Evolutionary conservation across 2,888 invertebrate genomes (phyloP).

Genomic region (Phymatocera aterrima): DNA sequence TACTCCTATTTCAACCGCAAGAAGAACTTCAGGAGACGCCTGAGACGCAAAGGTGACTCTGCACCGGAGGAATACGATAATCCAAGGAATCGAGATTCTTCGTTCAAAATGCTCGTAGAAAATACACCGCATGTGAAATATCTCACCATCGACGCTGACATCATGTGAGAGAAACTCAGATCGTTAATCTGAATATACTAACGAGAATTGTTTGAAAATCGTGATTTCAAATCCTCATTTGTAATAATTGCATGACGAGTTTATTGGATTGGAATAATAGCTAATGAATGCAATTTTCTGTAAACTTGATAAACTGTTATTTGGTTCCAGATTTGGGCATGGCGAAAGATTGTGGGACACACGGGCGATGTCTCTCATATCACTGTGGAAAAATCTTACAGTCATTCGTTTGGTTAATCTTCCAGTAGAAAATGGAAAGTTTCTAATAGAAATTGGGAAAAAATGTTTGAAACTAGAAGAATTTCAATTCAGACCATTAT

Average conservation of each 20-base stretch:
- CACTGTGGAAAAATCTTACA: not conserved
- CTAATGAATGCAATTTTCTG: no score
- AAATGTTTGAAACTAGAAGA: not conserved
- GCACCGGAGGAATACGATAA: not conserved
- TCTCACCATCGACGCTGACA: not conserved
- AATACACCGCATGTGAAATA: not conserved
- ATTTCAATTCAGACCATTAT: not conserved
- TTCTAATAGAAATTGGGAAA: slow-evolving; percentile 8
- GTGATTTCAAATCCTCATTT: no score
- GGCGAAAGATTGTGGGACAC: not conserved
- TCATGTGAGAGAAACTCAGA: no score
- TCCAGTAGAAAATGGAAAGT: not conserved
- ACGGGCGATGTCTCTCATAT: not conserved
- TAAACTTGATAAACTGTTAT: no score
- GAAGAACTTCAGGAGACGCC: not conserved
- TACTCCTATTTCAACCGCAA: no score
- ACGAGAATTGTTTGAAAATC: not conserved
- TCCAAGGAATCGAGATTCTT: not conserved
- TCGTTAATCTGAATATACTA: not conserved
- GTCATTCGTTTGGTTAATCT: not conserved
- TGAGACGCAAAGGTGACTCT: not conserved
- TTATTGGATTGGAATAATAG: no score
- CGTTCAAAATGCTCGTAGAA: not conserved
- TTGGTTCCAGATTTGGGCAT: not conserved
- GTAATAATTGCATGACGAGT: not conserved